Percentiles rank a stretch among this genome's conserved stretches.
Evolutionary conservation across 2,888 invertebrate genomes (phyloP).

Genomic region (Dryobotodes eremita): DNA sequence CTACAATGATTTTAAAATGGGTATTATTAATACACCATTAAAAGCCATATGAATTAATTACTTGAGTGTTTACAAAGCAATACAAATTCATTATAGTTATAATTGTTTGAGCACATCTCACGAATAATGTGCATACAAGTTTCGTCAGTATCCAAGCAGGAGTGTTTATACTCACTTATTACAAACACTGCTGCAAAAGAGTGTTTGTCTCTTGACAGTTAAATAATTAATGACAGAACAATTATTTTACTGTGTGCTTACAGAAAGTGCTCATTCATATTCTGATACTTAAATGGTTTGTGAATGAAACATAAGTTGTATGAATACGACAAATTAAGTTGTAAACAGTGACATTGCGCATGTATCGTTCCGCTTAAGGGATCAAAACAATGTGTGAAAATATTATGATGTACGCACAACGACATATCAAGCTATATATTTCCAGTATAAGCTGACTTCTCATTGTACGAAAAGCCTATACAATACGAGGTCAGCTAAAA

Average conservation of each 20-base stretch:
- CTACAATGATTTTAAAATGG: conserved; percentile 30
- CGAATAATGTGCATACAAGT: conserved; percentile 55
- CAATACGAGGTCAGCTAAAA: too few species aligned
- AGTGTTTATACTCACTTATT: conserved; percentile 69
- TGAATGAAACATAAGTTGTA: conserved; percentile 64
- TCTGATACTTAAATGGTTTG: conserved; percentile 60
- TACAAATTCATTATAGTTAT: conserved; percentile 51
- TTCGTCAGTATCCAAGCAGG: conserved; percentile 56
- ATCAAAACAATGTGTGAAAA: conserved; percentile 39
- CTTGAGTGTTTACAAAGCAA: conserved; percentile 46
- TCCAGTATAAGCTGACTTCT: too few species aligned
- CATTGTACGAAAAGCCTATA: too few species aligned
- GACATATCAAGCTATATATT: too few species aligned
- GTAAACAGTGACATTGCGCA: conserved; percentile 47
- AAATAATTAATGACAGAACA: conserved; percentile 74
- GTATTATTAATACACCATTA: conserved; percentile 23
- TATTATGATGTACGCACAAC: conserved; percentile 3
- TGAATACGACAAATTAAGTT: conserved; percentile 45
- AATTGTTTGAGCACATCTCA: conserved; percentile 54
- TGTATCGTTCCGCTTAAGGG: conserved; percentile 25
- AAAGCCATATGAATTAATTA: conserved; percentile 38
- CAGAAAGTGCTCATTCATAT: conserved; percentile 70
- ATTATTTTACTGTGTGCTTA: conserved; percentile 67
- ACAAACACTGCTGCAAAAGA: conserved; percentile 69
- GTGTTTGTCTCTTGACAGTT: conserved; percentile 74